Evolutionary conservation across 2,888 invertebrate species (phyloP), one percentile per base, ranked within the genome.

Genomic region (Thereva unica): DNA sequence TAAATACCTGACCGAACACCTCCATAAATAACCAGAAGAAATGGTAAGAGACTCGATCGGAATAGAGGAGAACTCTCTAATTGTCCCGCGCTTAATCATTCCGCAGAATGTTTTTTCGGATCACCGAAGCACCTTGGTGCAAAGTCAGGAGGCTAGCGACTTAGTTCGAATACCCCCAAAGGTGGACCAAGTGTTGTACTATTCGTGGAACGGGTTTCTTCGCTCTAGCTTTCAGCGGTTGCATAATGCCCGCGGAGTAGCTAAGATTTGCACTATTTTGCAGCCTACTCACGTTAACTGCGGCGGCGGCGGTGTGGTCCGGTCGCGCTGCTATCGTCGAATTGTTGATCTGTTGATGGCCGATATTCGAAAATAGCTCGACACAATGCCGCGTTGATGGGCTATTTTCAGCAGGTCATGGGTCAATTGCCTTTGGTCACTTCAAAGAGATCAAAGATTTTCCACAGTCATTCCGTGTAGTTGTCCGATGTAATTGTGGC

Each of bases 381-480:
- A 53, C 38, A 53, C 53, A 38, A 53, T 37, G 40, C 53, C 34
- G 50, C 10, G 10, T 53, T 38, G 53, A 53, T 53, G 40, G 53
- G 2, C 40, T 38, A 40, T n/a, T 40, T 10, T 6, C 38, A 53
- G 38, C 10, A 10, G 40, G 23, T 7, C 53, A 53, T n/a, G 38
- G 53, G 40, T 53, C 53, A 53, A 53, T n/a, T 53, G 38, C 6
- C 10, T 53, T 37, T 53, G 38, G 38, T 53, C 38, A 53, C 38
- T 53, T 53, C 38, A 40, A 53, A 53, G 53, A 53, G 53, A 1
- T 53, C 7, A 23, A 53, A 37, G 53, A 53, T 53, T n/a, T 53
- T 53, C 10, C 2, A 40, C 23, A 53, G 37, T n/a, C 37, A 38
- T 6, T 23, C 23, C 23, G 23, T 23, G 2, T 23, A 23, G 23